phyloP scores from a whole-genome alignment of 1,140 invertebrate genomes.

The Grapholita molesta region DNA sequence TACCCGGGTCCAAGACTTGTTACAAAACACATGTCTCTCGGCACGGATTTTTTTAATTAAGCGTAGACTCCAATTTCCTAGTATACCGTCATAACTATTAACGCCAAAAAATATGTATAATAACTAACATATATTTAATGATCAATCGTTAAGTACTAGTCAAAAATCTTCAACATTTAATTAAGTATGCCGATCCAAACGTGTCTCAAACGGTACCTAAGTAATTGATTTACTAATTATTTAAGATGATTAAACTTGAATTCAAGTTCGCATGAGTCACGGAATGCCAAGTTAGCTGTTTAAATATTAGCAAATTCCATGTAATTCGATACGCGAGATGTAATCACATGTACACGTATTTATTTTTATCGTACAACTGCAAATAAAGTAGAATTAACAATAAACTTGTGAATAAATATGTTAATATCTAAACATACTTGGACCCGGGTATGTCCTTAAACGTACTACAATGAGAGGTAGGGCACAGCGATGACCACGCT shows the following conservation, averaged over 20 bases:
- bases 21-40: too few species aligned
- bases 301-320: slow-evolving; percentile 13
- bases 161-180: not conserved
- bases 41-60: too few species aligned
- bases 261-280: not conserved
- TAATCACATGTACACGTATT: not conserved
- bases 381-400: too few species aligned
- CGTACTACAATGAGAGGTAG: too few species aligned
- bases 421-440: too few species aligned
- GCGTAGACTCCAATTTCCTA: too few species aligned
- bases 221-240: not conserved
- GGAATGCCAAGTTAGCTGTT: not conserved
- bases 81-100: too few species aligned
- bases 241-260: not conserved
- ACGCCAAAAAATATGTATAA: too few species aligned
- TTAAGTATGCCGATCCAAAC: not conserved
- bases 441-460: too few species aligned
- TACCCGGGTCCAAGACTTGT: too few species aligned
- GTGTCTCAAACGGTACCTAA: not conserved
- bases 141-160: not conserved
- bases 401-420: too few species aligned
- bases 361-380: not conserved
- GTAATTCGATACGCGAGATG: not conserved
- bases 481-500: too few species aligned
- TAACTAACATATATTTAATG: not conserved